Evolutionary conservation across 2,113 vertebrate genomes (phyloP).

Genomic region (Lanius ludovicianus): DNA sequence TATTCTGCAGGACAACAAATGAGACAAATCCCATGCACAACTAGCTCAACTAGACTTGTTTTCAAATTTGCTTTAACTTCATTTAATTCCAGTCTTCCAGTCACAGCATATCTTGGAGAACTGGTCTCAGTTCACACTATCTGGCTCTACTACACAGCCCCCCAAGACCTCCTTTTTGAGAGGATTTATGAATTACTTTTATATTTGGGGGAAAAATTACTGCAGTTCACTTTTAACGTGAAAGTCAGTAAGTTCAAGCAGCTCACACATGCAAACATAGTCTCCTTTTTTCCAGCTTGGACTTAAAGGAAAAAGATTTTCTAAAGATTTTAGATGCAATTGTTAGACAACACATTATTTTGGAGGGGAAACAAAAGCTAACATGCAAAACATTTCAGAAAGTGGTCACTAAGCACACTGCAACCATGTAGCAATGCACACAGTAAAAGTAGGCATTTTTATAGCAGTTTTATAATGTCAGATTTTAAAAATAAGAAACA

Average conservation of each 20-base stretch:
- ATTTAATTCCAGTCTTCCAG: background rate
- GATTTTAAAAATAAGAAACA: constrained; percentile 7
- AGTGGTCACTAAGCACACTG: background rate
- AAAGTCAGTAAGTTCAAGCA: background rate
- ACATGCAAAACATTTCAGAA: background rate
- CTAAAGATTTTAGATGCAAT: background rate
- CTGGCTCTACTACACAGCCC: background rate
- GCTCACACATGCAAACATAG: background rate
- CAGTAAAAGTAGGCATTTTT: background rate
- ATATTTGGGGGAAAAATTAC: rapidly evolving
- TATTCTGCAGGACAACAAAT: background rate
- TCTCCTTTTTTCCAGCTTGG: background rate
- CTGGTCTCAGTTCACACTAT: background rate
- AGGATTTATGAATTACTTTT: background rate
- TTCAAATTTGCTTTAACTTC: background rate
- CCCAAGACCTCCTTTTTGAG: background rate
- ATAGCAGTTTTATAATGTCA: background rate
- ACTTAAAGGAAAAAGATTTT: constrained; percentile 36
- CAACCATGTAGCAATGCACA: background rate
- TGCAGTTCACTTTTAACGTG: background rate
- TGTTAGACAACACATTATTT: constrained; percentile 32
- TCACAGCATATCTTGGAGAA: background rate
- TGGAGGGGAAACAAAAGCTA: background rate
- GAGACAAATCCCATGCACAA: background rate
- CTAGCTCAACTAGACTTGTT: background rate